Percentiles rank a stretch among this genome's conserved stretches.
Evolutionary conservation across 2,888 invertebrate species (phyloP).

Genomic region (Harpalus rufipes): DNA sequence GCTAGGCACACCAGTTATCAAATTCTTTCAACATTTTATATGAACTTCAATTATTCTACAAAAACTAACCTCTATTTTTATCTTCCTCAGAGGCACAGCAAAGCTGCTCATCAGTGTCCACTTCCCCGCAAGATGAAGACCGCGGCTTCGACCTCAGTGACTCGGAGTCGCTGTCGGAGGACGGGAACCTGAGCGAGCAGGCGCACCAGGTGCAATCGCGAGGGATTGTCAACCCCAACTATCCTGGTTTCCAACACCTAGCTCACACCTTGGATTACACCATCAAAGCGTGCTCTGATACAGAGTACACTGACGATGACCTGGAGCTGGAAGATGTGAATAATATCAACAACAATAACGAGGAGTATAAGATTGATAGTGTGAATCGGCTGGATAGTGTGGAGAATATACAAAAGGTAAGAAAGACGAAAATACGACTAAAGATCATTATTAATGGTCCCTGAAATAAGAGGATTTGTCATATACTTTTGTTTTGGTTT

Average conservation of each 20-base stretch:
- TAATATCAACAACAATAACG: constrained; percentile 75
- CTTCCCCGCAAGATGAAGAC: constrained; percentile 79
- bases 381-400: constrained; percentile 79
- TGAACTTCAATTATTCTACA: not conserved
- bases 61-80: not conserved
- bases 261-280: constrained; percentile 83
- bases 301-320: constrained; percentile 77
- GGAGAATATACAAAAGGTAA: constrained; percentile 78
- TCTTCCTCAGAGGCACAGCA: constrained; percentile 74
- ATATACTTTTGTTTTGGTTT: too few relatives aligned
- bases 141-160: constrained; percentile 80
- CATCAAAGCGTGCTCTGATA: constrained; percentile 75
- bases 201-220: constrained; percentile 80
- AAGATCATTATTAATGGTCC: not conserved
- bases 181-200: constrained; percentile 76
- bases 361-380: constrained; percentile 72
- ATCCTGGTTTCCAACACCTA: constrained; percentile 90
- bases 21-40: too few relatives aligned
- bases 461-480: too few relatives aligned
- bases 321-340: constrained; percentile 79
- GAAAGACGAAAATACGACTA: not conserved
- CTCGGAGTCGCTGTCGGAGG: constrained; percentile 75
- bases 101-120: constrained; percentile 76
- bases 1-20: too few relatives aligned
- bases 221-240: constrained; percentile 91